Conservation (phyloP, 2,888 invertebrate genomes). For the Cantharis flavilabris region DNA sequence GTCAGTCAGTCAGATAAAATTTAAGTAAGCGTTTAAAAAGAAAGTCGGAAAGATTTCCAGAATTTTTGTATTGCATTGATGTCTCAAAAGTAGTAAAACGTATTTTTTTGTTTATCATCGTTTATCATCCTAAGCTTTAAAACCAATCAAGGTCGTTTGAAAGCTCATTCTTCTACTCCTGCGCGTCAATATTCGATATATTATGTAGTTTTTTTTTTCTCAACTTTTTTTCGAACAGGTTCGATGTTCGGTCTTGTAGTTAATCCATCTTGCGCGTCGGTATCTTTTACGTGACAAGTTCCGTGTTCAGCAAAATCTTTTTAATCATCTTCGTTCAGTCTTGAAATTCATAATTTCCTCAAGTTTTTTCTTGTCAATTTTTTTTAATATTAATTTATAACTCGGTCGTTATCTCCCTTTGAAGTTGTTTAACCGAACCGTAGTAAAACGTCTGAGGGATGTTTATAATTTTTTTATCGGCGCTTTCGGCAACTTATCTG, state of each 20-base stretch:
- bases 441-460: background rate
- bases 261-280: no score
- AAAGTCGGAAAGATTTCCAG: background rate
- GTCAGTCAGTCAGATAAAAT: background rate
- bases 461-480: background rate
- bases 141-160: background rate
- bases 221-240: no score
- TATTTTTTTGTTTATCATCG: no score
- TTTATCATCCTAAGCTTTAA: no score
- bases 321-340: no score
- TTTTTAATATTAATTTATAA: background rate
- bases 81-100: no score
- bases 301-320: no score
- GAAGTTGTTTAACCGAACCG: background rate
- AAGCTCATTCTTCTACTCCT: background rate
- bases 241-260: no score
- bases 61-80: background rate
- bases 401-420: background rate
- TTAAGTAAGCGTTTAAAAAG: background rate
- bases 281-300: no score
- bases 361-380: background rate
- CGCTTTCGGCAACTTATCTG: background rate
- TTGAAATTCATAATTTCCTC: background rate
- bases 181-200: no score
- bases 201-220: no score